These are phyloP conservation scores for Saccostrea echinata DNA, from an alignment of 1,140 invertebrate species.

Conservation along the genomic window DNA sequence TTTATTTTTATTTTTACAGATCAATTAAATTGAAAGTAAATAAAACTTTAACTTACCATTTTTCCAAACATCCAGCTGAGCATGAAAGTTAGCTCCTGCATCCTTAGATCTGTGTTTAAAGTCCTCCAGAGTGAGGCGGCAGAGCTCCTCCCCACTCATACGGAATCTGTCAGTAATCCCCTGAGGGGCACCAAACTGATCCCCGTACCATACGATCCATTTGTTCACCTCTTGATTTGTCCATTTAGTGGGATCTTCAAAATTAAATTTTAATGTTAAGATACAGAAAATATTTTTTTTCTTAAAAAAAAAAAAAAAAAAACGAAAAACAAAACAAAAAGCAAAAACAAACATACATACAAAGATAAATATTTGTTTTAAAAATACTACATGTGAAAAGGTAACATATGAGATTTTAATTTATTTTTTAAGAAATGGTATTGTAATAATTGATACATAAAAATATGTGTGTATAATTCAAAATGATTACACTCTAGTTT, in stretches of 20 bases:
- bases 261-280: conserved; percentile 3
- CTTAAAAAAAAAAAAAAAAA: background rate
- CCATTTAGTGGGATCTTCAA: conserved; percentile 91
- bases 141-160: conserved; percentile 87
- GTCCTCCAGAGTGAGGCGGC: conserved; percentile 90
- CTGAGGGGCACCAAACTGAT: conserved; percentile 87
- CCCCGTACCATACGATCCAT: conserved; percentile 92
- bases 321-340: background rate
- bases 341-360: no score
- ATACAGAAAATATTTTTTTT: background rate
- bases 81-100: conserved; percentile 91
- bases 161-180: conserved; percentile 86
- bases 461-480: no score
- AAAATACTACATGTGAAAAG: no score
- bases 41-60: conserved; percentile 82
- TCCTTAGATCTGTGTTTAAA: conserved; percentile 88
- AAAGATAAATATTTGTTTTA: no score
- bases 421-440: no score
- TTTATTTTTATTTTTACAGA: background rate
- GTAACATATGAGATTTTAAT: no score
- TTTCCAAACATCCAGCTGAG: conserved; percentile 95
- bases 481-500: no score
- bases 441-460: no score
- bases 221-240: conserved; percentile 89
- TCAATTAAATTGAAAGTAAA: background rate